A percentile compares a stretch with the other conserved stretches of the same genome.
These are phyloP conservation scores for Panthera leo DNA, from an alignment of 2,113 vertebrate species.

Conservation along the genomic window DNA sequence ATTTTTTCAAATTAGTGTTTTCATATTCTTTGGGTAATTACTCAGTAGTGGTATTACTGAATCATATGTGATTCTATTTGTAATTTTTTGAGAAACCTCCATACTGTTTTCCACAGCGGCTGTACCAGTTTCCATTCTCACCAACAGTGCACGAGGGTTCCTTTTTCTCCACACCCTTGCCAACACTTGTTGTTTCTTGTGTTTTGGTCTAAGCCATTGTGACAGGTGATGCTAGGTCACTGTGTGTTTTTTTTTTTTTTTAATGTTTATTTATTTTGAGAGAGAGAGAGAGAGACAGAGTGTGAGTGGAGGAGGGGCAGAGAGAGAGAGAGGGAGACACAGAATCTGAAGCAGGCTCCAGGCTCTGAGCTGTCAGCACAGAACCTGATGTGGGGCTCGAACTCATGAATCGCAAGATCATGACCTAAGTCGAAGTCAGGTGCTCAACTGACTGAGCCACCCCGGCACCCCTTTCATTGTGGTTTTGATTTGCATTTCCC, in stretches of 20 bases:
- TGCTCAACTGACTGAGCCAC: no score
- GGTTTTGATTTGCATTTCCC: neutral
- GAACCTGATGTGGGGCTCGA: no score
- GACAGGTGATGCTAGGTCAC: neutral
- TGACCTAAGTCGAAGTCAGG: no score
- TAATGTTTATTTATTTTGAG: no score
- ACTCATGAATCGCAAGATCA: no score
- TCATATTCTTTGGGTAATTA: neutral
- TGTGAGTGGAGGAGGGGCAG: no score
- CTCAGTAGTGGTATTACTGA: neutral
- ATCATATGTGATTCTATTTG: neutral
- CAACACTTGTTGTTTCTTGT: neutral
- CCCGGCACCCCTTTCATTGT: neutral
- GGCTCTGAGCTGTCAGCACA: no score
- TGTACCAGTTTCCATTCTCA: neutral
- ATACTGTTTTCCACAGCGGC: neutral
- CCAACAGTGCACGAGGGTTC: neutral
- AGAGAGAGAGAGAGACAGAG: no score
- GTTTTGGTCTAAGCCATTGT: neutral
- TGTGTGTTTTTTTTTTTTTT: neutral
- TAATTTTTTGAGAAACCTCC: neutral
- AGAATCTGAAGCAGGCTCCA: no score
- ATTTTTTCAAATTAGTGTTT: neutral
- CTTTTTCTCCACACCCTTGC: neutral
- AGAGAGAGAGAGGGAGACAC: no score